These are phyloP conservation scores for Oreochromis aureus DNA, from an alignment of 2,113 vertebrate genomes.

Conservation along the genomic window DNA sequence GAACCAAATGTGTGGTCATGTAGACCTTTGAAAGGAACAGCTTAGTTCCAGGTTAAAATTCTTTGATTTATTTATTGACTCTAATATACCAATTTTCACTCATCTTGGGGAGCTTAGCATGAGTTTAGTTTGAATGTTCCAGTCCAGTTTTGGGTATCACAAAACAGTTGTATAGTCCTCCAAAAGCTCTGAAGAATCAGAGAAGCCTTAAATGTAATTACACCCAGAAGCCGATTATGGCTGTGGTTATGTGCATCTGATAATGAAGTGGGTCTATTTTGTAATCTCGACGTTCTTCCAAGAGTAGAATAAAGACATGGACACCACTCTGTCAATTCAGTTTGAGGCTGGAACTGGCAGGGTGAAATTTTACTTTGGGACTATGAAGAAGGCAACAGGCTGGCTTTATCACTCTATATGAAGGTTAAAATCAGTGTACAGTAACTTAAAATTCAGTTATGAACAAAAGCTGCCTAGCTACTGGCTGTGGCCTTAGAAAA, in stretches of 20 bases:
- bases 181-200: neutral
- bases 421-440: neutral
- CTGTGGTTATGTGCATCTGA: neutral
- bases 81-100: neutral
- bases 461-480: neutral
- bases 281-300: neutral
- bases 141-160: neutral
- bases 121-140: neutral
- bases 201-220: neutral
- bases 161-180: neutral
- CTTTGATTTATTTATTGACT: conserved; percentile 24
- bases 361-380: neutral
- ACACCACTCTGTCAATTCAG: neutral
- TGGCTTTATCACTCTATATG: neutral
- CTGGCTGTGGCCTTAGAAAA: neutral
- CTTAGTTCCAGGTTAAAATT: neutral
- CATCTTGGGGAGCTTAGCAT: neutral
- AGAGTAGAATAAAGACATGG: neutral
- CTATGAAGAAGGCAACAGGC: neutral
- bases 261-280: neutral
- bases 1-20: neutral
- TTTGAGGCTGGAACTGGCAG: neutral
- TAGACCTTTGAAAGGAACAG: conserved; percentile 4
- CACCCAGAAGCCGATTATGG: neutral
- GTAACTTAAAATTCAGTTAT: neutral